phyloP scores from a whole-genome alignment of 2,113 vertebrate species.

The Trochalopteron elliotii region DNA sequence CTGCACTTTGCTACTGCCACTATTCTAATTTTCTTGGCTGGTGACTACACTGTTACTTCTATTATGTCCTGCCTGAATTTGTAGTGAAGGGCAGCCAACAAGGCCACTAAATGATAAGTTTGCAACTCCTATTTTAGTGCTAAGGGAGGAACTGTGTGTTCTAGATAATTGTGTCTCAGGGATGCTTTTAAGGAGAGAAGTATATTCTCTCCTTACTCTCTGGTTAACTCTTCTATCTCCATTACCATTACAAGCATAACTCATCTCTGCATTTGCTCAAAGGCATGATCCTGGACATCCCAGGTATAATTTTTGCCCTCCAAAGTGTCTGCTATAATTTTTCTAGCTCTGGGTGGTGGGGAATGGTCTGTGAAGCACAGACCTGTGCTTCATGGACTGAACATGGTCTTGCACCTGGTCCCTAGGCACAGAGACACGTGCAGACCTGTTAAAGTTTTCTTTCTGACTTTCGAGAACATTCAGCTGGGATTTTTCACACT shows the following conservation, averaged over 20 bases:
- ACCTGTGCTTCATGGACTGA: not conserved
- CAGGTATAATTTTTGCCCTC: not conserved
- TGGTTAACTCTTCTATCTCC: not conserved
- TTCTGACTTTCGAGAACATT: not conserved
- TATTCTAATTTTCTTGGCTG: not conserved
- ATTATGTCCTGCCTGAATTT: not conserved
- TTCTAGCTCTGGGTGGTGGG: not conserved
- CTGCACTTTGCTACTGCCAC: not conserved
- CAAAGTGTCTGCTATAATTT: not conserved
- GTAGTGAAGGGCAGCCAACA: not conserved
- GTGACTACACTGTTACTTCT: not conserved
- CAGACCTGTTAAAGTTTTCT: not conserved
- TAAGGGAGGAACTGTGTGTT: not conserved
- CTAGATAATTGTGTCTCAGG: not conserved
- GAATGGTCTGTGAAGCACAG: not conserved
- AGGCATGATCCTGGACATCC: not conserved
- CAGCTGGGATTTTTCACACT: not conserved
- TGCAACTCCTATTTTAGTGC: not conserved
- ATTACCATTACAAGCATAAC: not conserved
- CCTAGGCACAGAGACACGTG: accelerated
- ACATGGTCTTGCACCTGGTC: too few species aligned
- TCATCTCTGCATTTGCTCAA: not conserved
- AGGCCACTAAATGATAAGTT: not conserved
- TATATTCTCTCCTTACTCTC: not conserved
- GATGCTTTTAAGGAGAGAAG: not conserved